Evolutionary conservation across 2,113 vertebrate genomes (phyloP).

Genomic region (Coptodon rendalli): DNA sequence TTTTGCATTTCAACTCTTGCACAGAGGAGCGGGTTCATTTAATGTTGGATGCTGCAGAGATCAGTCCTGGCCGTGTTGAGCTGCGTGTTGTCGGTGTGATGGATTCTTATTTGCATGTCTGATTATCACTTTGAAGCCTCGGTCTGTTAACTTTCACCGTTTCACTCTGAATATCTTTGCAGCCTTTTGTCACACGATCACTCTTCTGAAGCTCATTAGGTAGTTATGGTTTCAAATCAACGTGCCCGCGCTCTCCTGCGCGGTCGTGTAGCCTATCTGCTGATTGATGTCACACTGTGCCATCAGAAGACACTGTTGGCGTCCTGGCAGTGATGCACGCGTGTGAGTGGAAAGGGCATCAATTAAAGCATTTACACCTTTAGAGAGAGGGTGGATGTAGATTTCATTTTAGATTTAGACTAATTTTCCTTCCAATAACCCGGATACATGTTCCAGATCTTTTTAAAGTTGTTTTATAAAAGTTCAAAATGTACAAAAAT

Average conservation of each 20-base stretch:
- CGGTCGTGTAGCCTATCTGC: neutral
- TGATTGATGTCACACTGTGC: neutral
- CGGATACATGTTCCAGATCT: neutral
- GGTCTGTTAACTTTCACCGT: slow-evolving; percentile 4
- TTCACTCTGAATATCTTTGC: neutral
- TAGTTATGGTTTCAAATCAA: neutral
- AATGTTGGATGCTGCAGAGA: neutral
- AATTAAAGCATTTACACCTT: neutral
- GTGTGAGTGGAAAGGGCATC: neutral
- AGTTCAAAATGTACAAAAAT: neutral
- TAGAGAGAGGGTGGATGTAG: neutral
- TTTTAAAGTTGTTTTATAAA: rapidly evolving
- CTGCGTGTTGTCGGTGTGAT: neutral
- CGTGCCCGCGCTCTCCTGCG: neutral
- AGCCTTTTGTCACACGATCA: neutral
- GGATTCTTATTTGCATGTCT: neutral
- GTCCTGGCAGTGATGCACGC: neutral
- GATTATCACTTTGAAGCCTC: slow-evolving; percentile 25
- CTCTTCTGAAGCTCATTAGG: neutral
- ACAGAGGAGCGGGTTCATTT: neutral
- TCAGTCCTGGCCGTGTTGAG: neutral
- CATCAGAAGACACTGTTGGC: neutral
- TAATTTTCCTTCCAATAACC: neutral
- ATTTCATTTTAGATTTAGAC: neutral
- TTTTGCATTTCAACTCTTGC: no score